Base-by-base conservation (phyloP, 2,113 vertebrate species). In the Ursus arctos region DNA sequence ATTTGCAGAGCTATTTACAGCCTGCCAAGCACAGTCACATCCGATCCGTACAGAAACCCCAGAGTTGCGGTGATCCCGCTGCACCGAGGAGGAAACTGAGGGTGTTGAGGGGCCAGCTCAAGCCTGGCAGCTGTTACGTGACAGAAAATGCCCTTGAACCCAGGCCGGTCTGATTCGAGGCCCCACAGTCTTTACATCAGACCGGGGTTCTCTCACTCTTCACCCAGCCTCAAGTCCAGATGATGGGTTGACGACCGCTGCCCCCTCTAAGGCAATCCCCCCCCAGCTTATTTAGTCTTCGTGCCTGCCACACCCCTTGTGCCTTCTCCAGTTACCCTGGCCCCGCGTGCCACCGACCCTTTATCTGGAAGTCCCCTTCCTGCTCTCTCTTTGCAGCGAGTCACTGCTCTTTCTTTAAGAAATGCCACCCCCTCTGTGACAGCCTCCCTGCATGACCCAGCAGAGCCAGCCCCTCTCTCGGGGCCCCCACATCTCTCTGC, bases 261-360 rank as follows among this genome's bases (percentile, higher is more conserved):
- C 72, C 59, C 18, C 31, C 1, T 11, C 59, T 26, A 9, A 47
- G 67, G 57, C 40, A 33, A 12, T 65, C 63, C 49, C 18, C 4
- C 1, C 18, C 21, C 85, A 36, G n/a, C 59, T 59, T 8, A n/a
- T 8, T 51, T 31, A 7, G 11, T n/a, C 74, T 55, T 16, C 12
- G 61, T 1, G 1, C 7, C 11, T n/a, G 40, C 0, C 26, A 24
- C 33, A 1, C 22, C 51, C 57, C 3, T 18, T 6, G 0, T 28
- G 22, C 55, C 47, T 74, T 76, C 87, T 72, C 55, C n/a, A 31
- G 33, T 33, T 28, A 31, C 26, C 28, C 36, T 12, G 22, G 31
- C 8, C 51, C 63, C 61, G 2, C 0, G 22, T 5, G 51, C 40
- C 80, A 57, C 59, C 21, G 33, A 63, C 31, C 31, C 18, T 81